These are phyloP conservation scores for Lampropteryx suffumata DNA, from an alignment of 2,888 invertebrate genomes.

Conservation along the genomic window DNA sequence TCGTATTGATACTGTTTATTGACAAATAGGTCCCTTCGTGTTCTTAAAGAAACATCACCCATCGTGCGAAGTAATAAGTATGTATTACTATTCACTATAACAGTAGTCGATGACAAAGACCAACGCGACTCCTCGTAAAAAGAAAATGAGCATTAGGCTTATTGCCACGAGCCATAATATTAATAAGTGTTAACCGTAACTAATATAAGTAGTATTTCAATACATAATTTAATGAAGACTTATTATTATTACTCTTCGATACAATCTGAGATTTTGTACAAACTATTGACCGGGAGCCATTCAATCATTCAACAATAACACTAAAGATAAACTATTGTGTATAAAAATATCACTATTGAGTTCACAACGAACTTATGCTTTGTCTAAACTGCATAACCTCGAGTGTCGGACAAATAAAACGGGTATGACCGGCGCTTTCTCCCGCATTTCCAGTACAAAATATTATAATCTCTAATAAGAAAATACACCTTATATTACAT, in stretches of 20 bases:
- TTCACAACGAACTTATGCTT: constrained; percentile 38
- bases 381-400: constrained; percentile 42
- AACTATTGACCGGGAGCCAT: constrained; percentile 80
- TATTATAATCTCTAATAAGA: constrained; percentile 69
- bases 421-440: constrained; percentile 54
- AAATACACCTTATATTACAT: constrained; percentile 66
- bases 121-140: constrained; percentile 21
- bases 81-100: constrained; percentile 1
- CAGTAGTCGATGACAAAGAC: constrained; percentile 24
- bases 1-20: constrained; percentile 18
- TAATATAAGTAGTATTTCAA: constrained; percentile 34
- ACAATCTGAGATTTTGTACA: constrained; percentile 68
- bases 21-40: constrained; percentile 16
- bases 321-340: constrained; percentile 80
- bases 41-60: constrained; percentile 15
- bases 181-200: constrained; percentile 22
- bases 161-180: constrained; percentile 11
- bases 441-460: constrained; percentile 62
- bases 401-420: constrained; percentile 68
- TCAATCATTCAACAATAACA: constrained; percentile 80
- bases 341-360: constrained; percentile 81
- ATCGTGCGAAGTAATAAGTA: no score
- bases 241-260: constrained; percentile 52
- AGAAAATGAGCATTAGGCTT: constrained; percentile 20
- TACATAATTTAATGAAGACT: constrained; percentile 56